A percentile compares a stretch with the other conserved stretches of the same genome.
phyloP scores from a whole-genome alignment of 1,140 invertebrate species.

The Limonius californicus region DNA sequence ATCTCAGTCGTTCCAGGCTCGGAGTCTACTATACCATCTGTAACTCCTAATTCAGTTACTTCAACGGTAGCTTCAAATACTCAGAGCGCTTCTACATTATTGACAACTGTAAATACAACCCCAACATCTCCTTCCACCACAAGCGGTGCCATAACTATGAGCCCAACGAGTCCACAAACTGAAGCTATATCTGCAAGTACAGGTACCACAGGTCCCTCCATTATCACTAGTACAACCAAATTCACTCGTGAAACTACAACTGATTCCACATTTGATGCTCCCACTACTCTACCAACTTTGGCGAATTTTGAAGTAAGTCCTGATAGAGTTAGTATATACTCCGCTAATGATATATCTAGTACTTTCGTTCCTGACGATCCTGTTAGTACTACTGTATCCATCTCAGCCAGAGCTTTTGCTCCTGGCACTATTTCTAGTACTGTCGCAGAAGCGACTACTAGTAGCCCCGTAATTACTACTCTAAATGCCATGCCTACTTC shows the following conservation, averaged over 20 bases:
- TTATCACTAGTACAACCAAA: conserved; percentile 11
- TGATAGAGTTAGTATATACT: conserved; percentile 39
- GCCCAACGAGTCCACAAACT: background rate
- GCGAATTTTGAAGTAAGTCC: conserved; percentile 42
- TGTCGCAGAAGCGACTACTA: conserved; percentile 29
- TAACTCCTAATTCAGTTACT: conserved; percentile 23
- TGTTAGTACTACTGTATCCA: conserved; percentile 38
- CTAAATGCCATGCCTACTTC: background rate
- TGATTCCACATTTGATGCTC: conserved; percentile 31
- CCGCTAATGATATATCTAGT: conserved; percentile 45
- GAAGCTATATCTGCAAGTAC: background rate
- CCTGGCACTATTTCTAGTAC: conserved; percentile 1
- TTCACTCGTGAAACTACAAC: conserved; percentile 25
- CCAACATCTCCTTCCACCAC: conserved; percentile 29
- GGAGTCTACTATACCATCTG: background rate
- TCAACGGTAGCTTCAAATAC: background rate
- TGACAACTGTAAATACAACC: conserved; percentile 19
- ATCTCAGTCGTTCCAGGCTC: background rate
- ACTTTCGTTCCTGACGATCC: conserved; percentile 44
- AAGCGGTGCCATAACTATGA: too few relatives aligned
- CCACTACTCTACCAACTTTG: conserved; percentile 30
- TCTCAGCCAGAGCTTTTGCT: conserved; percentile 28
- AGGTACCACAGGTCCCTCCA: background rate
- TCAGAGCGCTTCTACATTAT: background rate
- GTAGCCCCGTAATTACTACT: background rate